Evolutionary conservation across 1,140 invertebrate genomes (phyloP).

Genomic region (Manduca sexta): DNA sequence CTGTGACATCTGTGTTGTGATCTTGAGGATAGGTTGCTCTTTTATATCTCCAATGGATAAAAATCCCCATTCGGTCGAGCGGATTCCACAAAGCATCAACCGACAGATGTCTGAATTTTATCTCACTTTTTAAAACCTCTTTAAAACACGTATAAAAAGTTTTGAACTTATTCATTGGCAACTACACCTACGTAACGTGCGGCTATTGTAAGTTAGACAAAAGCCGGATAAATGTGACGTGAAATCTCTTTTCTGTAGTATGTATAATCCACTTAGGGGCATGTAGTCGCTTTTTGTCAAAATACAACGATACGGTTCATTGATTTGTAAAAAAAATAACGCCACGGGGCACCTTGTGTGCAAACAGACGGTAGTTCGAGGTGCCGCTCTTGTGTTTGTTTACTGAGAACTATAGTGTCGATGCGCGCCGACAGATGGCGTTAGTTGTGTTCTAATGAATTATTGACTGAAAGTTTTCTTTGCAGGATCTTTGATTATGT

Average conservation of each 20-base stretch:
- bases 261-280: conserved; percentile 69
- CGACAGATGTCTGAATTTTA: conserved; percentile 54
- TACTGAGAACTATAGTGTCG: neutral
- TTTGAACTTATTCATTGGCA: conserved; percentile 49
- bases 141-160: conserved; percentile 39
- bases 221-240: conserved; percentile 59
- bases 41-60: conserved; percentile 24
- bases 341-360: conserved; percentile 44
- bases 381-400: neutral
- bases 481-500: no score
- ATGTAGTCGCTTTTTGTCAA: conserved; percentile 63
- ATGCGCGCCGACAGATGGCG: neutral
- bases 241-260: conserved; percentile 49
- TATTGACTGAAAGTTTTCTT: no score
- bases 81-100: conserved; percentile 35
- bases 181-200: conserved; percentile 68
- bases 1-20: conserved; percentile 12
- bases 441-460: neutral
- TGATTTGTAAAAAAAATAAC: conserved; percentile 62
- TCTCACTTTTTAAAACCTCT: conserved; percentile 33
- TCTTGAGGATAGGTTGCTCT: conserved; percentile 25
- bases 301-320: conserved; percentile 55
- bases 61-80: conserved; percentile 17
- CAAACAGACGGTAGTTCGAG: neutral
- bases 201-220: conserved; percentile 57